These are phyloP conservation scores for Bolborhynchus lineola DNA, from an alignment of 2,113 vertebrate genomes.

Conservation along the genomic window DNA sequence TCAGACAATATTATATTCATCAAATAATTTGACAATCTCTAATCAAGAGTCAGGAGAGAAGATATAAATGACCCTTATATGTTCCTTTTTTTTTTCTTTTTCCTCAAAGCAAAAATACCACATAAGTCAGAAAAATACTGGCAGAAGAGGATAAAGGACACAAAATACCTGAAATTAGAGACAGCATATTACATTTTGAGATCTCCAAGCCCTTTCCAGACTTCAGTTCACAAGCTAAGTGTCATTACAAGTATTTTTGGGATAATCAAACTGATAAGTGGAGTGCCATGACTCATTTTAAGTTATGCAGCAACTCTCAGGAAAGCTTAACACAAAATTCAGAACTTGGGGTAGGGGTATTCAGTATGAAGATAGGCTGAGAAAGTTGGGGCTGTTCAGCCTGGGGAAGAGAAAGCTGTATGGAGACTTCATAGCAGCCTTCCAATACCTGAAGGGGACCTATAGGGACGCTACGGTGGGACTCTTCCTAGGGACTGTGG, in stretches of 20 bases:
- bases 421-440: too few relatives aligned
- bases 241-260: background rate
- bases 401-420: too few relatives aligned
- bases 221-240: background rate
- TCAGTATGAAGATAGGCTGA: background rate
- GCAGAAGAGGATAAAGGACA: background rate
- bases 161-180: background rate
- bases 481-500: too few relatives aligned
- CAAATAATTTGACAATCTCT: background rate
- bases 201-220: background rate
- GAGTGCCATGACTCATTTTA: background rate
- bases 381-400: too few relatives aligned
- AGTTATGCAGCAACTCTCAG: background rate
- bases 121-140: background rate
- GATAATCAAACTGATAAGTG: background rate
- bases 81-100: background rate
- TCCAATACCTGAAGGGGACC: too few relatives aligned
- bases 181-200: background rate
- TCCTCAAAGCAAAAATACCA: accelerated
- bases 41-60: background rate
- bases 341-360: background rate
- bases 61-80: background rate
- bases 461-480: too few relatives aligned
- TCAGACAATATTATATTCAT: background rate
- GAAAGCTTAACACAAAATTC: background rate